Evolutionary conservation across 1,140 invertebrate genomes (phyloP), one percentile per base, ranked within the genome.

Genomic region (Drosophila pseudoananassae): DNA sequence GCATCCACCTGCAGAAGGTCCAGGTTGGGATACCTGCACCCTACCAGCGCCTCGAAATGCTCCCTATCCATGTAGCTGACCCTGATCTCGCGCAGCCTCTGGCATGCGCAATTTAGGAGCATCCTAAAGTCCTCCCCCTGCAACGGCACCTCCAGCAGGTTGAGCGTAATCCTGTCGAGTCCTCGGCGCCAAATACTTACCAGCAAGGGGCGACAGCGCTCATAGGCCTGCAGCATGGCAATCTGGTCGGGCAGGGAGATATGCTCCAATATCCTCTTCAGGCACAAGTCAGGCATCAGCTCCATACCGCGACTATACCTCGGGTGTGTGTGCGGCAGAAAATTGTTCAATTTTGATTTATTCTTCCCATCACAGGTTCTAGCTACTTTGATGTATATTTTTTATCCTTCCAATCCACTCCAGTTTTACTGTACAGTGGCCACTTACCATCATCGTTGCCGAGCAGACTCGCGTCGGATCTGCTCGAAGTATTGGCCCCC

Each of bases 401-500:
- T n/a, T 20, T 17, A 38, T 33, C 15, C 27, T 17, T 45, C 27
- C 8, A 20, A 17, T 45, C 12, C 3, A 20, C n/a, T 49, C 27
- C 15, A 3, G n/a, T 23, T 29, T 15, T 8, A 3, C 8, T 10
- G 17, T 14, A 29, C 4, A 4, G 25, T 27, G 12, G 1, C 4
- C 23, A 75, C 82, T 90, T 47, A 91, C 90, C 90, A 56, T 91
- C 88, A 54, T 91, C 90, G 77, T 91, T 90, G 43, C 73, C 78
- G 58, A 90, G 89, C 70, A 91, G 77, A 91, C 77, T 87, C 45
- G 88, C 61, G 76, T 91, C 88, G 53, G 90, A 79, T 90, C 90
- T 83, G 76, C 85, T 90, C 76, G 90, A 91, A 69, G 90, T 76
- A 68, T 84, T 91, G 58, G 88, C 90, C 50, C 90, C 90, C 90